Conservation (phyloP, 2,888 invertebrate species). For the Drosophila picticornis region DNA sequence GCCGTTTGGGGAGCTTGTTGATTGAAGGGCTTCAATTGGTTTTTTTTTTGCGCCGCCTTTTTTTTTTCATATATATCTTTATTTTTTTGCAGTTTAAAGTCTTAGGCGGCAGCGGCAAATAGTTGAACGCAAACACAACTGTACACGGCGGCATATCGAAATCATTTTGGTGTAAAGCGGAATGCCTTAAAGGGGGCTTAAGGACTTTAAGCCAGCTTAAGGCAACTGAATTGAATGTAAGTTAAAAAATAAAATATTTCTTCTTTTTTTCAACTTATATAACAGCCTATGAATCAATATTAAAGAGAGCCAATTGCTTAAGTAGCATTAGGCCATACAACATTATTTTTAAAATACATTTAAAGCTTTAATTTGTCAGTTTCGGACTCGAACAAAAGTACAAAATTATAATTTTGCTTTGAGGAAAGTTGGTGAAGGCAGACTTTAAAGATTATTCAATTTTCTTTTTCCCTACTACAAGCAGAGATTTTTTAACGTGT, state of each 20-base stretch:
- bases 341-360: too few species aligned
- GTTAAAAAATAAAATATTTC: not conserved
- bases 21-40: constrained; percentile 66
- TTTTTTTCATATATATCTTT: constrained; percentile 30
- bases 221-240: not conserved
- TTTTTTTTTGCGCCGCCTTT: constrained; percentile 28
- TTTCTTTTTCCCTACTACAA: not conserved
- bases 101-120: constrained; percentile 22
- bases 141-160: constrained; percentile 12
- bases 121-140: constrained; percentile 26
- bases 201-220: not conserved
- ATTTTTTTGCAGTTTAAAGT: constrained; percentile 40
- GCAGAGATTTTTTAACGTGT: not conserved
- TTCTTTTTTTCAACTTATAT: accelerated
- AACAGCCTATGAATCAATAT: not conserved
- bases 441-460: not conserved
- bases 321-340: not conserved
- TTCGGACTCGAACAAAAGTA: not conserved
- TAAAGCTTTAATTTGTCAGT: not conserved
- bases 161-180: not conserved
- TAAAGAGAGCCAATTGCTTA: not conserved
- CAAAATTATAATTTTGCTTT: not conserved
- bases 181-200: not conserved
- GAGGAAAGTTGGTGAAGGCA: too few species aligned
- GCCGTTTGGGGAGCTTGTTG: constrained; percentile 37